Percentiles rank a stretch among this genome's conserved stretches.
These are phyloP conservation scores for Psococerastis gibbosa DNA, from an alignment of 2,888 invertebrate genomes.

Conservation along the genomic window DNA sequence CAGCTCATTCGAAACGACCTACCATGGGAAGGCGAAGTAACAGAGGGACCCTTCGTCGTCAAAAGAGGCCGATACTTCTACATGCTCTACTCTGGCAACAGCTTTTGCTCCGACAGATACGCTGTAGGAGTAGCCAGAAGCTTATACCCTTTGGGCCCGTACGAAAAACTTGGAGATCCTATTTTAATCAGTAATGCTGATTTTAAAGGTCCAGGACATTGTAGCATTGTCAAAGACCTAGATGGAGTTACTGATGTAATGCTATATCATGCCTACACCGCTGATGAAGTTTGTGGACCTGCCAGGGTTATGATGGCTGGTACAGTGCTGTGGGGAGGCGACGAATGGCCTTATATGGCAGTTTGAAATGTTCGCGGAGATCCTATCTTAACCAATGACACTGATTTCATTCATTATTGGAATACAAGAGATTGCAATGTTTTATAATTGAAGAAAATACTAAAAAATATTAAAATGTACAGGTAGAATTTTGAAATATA, in stretches of 20 bases:
- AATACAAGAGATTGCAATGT: no score
- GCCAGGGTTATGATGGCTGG: neutral
- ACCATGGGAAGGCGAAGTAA: neutral
- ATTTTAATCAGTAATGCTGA: neutral
- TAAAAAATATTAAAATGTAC: no score
- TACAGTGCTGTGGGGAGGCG: neutral
- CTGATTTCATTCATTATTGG: no score
- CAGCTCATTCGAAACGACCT: neutral
- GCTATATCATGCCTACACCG: neutral
- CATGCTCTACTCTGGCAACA: conserved; percentile 1
- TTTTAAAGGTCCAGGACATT: neutral
- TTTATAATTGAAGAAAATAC: no score
- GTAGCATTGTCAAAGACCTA: neutral
- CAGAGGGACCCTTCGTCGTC: neutral
- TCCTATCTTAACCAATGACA: no score
- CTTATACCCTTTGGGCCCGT: neutral
- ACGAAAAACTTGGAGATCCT: neutral
- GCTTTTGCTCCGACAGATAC: neutral
- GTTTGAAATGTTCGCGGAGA: no score
- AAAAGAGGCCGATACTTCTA: neutral
- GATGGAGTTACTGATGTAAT: neutral
- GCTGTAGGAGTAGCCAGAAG: neutral
- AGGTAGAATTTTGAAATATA: no score
- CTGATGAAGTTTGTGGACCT: neutral
- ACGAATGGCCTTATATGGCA: neutral